Evolutionary conservation across 2,888 invertebrate genomes (phyloP), one percentile per base, ranked within the genome.

Genomic region (Venusia cambrica): DNA sequence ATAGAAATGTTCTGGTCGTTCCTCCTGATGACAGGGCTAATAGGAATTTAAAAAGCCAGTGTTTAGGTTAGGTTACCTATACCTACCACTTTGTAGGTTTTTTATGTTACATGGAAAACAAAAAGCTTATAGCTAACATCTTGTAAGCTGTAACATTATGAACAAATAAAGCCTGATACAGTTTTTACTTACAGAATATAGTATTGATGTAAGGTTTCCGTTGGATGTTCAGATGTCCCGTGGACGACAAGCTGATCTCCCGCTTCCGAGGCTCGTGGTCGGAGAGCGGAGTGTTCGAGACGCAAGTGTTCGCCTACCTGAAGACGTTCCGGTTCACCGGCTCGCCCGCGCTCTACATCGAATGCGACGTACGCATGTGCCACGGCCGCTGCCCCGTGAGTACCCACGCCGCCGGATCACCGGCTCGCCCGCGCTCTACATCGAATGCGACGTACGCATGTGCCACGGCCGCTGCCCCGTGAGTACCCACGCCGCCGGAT

Each of bases 331-430:
- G 97, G 38, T 97, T 97, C 75, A 97, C 97, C 0, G 97, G 97
- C 10, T 97, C 97, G 0, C 97, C 97, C 0, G 97, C 97, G 3
- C 89, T 97, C 2, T 97, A 97, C 71, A 96, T 97, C 42, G 97
- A 97, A 81, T 97, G 97, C 62, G 97, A 97, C 74, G 97, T 97
- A 14, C 88, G 97, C 53, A 97, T 97, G 97, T 97, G 97, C 72
- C 97, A 97, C 73, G 97, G 97, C 41, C 89, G 96, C 55, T 97
- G 97, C 87, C 97, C 97, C 58, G 97, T 97, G 77, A 91, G 92
- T 84, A 10, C 5, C 2, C n/a, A 4, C n/a, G n/a, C n/a, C n/a
- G n/a, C 79, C 89, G 97, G 38, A 97, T 97, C 75, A 97, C 97
- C 0, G 97, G 97, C 10, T 97, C 97, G 0, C 97, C 97, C 0